A percentile compares a stretch with the other conserved stretches of the same genome.
These are phyloP conservation scores for Bembecia ichneumoniformis DNA, from an alignment of 2,888 invertebrate genomes.

Conservation along the genomic window DNA sequence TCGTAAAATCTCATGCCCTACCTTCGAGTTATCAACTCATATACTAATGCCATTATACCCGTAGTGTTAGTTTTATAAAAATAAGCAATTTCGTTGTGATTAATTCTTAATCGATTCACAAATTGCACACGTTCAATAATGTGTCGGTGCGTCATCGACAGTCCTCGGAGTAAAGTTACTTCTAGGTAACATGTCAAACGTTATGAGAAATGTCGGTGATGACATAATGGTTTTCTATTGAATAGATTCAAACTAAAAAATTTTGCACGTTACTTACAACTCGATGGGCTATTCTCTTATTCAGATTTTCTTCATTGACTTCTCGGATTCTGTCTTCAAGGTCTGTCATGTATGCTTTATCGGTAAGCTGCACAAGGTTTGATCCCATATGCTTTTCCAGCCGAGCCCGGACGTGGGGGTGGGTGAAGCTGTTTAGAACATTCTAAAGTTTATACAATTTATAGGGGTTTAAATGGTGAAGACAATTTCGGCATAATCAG, in stretches of 20 bases:
- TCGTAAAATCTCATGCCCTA: background rate
- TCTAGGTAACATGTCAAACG: too few relatives aligned
- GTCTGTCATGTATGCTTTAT: conserved; percentile 77
- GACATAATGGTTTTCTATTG: too few relatives aligned
- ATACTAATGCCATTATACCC: background rate
- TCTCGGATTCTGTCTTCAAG: conserved; percentile 75
- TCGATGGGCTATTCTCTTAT: conserved; percentile 74
- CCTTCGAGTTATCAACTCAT: background rate
- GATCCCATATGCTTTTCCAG: conserved; percentile 80
- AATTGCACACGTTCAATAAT: background rate
- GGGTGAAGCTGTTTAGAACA: conserved; percentile 68
- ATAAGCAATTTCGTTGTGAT: conserved; percentile 12
- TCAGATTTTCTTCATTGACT: conserved; percentile 76
- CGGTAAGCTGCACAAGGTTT: conserved; percentile 77
- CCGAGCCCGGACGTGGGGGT: conserved; percentile 75
- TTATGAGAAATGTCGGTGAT: too few relatives aligned
- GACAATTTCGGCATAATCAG: too few relatives aligned
- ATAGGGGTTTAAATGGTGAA: too few relatives aligned
- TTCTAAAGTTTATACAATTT: too few relatives aligned
- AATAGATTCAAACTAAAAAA: background rate
- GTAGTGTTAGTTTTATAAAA: conserved; percentile 13
- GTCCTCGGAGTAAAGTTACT: background rate
- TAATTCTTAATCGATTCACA: conserved; percentile 7
- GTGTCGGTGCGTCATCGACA: background rate
- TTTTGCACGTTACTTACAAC: conserved; percentile 60